A percentile compares a stretch with the other conserved stretches of the same genome.
Evolutionary conservation across 1,140 invertebrate species (phyloP).

Genomic region (Polyergus mexicanus): DNA sequence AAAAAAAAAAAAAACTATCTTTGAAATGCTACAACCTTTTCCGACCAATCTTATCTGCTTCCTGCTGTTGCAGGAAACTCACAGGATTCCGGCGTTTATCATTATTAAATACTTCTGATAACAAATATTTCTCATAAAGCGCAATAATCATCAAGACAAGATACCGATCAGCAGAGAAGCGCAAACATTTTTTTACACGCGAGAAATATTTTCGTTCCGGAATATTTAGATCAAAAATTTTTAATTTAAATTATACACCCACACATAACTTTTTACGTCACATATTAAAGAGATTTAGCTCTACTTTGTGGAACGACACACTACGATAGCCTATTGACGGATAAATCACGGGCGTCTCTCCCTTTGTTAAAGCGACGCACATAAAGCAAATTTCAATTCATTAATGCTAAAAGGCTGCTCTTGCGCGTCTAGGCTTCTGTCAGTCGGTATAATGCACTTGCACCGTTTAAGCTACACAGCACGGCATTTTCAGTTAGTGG

Average conservation of each 20-base stretch:
- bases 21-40: conserved; percentile 48
- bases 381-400: conserved; percentile 50
- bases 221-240: background rate
- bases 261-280: background rate
- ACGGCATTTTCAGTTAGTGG: conserved; percentile 1
- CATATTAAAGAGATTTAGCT: conserved; percentile 29
- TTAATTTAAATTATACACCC: too few relatives aligned
- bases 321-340: background rate
- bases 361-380: conserved; percentile 5
- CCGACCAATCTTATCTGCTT: conserved; percentile 32
- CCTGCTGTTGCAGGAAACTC: background rate
- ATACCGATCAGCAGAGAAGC: too few relatives aligned
- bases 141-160: background rate
- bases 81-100: background rate
- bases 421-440: conserved; percentile 26
- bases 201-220: background rate
- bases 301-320: conserved; percentile 12
- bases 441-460: conserved; percentile 43
- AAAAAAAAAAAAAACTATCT: conserved; percentile 29
- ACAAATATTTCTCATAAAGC: background rate
- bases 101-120: too few relatives aligned
- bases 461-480: conserved; percentile 27
- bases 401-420: conserved; percentile 50
- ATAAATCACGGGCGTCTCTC: conserved; percentile 18
- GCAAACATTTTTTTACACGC: background rate